Conservation (phyloP, 2,797 vertebrate species). For the Aeoliscus strigatus region DNA sequence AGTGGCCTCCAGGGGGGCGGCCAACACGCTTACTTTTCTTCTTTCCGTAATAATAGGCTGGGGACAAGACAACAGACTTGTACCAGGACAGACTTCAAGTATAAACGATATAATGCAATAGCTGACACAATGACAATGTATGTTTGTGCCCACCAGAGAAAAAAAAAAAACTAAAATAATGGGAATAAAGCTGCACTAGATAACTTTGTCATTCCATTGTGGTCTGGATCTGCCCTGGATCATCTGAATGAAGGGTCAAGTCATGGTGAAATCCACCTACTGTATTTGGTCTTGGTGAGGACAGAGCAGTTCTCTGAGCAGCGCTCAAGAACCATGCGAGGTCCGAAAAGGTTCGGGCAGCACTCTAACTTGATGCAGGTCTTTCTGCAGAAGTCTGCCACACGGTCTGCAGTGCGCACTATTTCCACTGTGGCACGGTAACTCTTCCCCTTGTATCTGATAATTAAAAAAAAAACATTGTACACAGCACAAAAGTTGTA, state of each 20-base stretch:
- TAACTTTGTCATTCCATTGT: too few species aligned
- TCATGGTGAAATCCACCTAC: slow-evolving; percentile 65
- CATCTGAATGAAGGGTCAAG: background rate
- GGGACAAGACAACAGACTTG: slow-evolving; percentile 26
- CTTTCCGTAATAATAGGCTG: slow-evolving; percentile 96
- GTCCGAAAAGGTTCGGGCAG: slow-evolving; percentile 96
- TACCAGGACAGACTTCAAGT: too few species aligned
- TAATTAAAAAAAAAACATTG: background rate
- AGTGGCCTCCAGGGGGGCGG: slow-evolving; percentile 88
- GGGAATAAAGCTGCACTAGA: too few species aligned
- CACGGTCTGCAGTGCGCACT: slow-evolving; percentile 91
- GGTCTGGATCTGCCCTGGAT: too few species aligned
- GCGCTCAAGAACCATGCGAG: slow-evolving; percentile 91
- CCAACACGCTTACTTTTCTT: slow-evolving; percentile 91
- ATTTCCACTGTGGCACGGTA: slow-evolving; percentile 96
- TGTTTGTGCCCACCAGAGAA: slow-evolving; percentile 17
- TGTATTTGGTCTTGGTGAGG: slow-evolving; percentile 99
- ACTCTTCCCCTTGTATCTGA: slow-evolving; percentile 97
- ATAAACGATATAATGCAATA: too few species aligned
- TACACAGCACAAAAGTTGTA: background rate
- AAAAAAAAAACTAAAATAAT: slow-evolving; percentile 7
- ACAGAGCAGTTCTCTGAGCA: slow-evolving; percentile 99
- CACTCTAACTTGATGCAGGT: slow-evolving; percentile 97
- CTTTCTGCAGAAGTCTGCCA: slow-evolving; percentile 95
- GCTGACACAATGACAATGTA: slow-evolving; percentile 14